phyloP scores from a whole-genome alignment of 2,113 vertebrate species.

The Microtus pennsylvanicus region DNA sequence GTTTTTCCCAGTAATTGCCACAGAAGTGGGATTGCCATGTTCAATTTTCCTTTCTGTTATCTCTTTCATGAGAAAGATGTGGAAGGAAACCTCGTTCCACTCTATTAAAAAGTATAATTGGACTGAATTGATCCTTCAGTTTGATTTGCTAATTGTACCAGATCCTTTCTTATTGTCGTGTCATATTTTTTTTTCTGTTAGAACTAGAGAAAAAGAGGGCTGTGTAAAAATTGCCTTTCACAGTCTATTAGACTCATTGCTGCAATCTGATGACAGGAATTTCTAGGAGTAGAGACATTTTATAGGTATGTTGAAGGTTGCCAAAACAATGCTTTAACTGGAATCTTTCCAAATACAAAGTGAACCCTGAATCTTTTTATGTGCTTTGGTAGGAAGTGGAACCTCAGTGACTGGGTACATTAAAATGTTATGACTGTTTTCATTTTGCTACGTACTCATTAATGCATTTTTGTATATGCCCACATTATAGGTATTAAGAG shows the following conservation, averaged over 20 bases:
- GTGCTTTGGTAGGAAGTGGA: not conserved
- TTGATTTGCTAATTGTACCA: conserved; percentile 64
- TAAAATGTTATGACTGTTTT: not conserved
- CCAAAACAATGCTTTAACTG: not conserved
- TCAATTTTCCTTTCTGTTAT: conserved; percentile 65
- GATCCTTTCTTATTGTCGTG: not conserved
- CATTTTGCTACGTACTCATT: not conserved
- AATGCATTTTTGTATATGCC: not conserved
- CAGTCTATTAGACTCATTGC: not conserved
- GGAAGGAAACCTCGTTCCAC: conserved; percentile 5
- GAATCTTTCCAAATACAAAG: not conserved
- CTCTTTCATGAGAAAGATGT: conserved; percentile 41
- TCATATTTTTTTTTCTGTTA: not conserved
- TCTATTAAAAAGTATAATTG: conserved; percentile 62
- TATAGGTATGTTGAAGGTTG: not conserved
- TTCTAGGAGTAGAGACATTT: not conserved
- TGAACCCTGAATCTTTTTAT: not conserved
- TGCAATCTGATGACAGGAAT: conserved; percentile 4
- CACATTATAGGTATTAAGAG: not conserved
- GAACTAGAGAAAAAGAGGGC: not conserved
- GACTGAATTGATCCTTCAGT: conserved; percentile 26
- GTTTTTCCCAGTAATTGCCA: conserved; percentile 59
- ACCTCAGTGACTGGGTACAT: not conserved
- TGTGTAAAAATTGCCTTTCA: conserved; percentile 62
- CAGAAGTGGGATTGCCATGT: conserved; percentile 49